Percentiles rank a stretch among this genome's conserved stretches.
phyloP scores from a whole-genome alignment of 2,113 vertebrate genomes.

The Scatophagus argus region DNA sequence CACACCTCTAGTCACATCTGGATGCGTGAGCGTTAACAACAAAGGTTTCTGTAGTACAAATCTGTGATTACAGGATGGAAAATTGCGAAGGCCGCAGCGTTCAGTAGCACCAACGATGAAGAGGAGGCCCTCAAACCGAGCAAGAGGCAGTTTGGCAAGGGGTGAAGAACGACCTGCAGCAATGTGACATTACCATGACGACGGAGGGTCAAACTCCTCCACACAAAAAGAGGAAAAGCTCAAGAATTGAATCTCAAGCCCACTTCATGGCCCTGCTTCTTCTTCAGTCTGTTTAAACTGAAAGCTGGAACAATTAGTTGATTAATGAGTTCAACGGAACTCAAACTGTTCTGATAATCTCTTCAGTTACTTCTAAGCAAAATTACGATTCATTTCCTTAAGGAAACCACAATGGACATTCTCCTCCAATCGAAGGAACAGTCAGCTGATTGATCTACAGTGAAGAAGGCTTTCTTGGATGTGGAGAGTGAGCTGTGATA shows the following conservation, averaged over 20 bases:
- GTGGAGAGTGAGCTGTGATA: no score
- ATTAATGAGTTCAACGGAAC: neutral
- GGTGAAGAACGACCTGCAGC: constrained; percentile 18
- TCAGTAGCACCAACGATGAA: constrained; percentile 65
- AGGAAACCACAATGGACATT: no score
- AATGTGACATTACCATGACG: constrained; percentile 32
- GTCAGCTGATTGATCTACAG: no score
- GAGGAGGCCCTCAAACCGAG: neutral
- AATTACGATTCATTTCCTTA: no score
- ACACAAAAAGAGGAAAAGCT: neutral
- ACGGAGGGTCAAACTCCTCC: neutral
- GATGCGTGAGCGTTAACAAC: neutral
- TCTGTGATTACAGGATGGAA: constrained; percentile 22
- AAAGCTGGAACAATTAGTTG: neutral
- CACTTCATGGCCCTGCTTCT: no score
- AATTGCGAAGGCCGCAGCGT: constrained; percentile 1
- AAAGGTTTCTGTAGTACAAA: constrained; percentile 23
- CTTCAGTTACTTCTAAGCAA: neutral
- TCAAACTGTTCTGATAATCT: neutral
- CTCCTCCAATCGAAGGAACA: no score
- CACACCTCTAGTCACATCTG: neutral
- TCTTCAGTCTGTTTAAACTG: no score
- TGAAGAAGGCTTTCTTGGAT: no score
- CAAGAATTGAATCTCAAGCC: no score
- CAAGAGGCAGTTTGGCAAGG: constrained; percentile 30